phyloP scores from a whole-genome alignment of 1,140 invertebrate genomes.

The Drosophila parabipectinata region DNA sequence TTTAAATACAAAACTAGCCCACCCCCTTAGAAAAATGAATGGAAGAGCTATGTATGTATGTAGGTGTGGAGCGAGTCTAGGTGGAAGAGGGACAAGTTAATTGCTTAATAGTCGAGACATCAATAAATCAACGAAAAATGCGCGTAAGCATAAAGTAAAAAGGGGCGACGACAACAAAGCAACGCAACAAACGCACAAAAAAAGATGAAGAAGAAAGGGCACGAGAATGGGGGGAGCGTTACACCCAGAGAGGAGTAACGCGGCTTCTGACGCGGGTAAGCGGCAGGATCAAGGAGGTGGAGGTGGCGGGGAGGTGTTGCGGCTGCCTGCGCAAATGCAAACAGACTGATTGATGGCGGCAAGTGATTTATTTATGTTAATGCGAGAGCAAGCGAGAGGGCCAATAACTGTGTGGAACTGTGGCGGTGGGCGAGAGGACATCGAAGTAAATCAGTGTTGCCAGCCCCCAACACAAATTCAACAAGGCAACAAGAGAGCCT shows the following conservation, averaged over 20 bases:
- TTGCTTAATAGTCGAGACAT: conserved; percentile 80
- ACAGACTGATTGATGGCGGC: conserved; percentile 78
- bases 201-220: conserved; percentile 23
- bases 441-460: conserved; percentile 24
- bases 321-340: conserved; percentile 65
- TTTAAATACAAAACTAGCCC: too few relatives aligned
- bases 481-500: not conserved
- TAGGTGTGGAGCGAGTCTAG: not conserved
- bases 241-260: not conserved
- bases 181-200: conserved; percentile 20
- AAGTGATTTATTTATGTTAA: conserved; percentile 80
- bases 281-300: not conserved
- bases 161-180: conserved; percentile 55
- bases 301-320: conserved; percentile 24
- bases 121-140: conserved; percentile 77
- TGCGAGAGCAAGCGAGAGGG: conserved; percentile 33
- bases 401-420: conserved; percentile 2
- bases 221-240: not conserved
- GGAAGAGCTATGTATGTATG: not conserved
- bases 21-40: not conserved
- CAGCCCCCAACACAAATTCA: not conserved
- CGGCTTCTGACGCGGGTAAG: conserved; percentile 3
- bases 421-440: not conserved
- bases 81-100: conserved; percentile 48
- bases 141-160: conserved; percentile 71